A percentile compares a stretch with the other conserved stretches of the same genome.
These are phyloP conservation scores for Pyrochroa serraticornis DNA, from an alignment of 2,888 invertebrate genomes.

Conservation along the genomic window DNA sequence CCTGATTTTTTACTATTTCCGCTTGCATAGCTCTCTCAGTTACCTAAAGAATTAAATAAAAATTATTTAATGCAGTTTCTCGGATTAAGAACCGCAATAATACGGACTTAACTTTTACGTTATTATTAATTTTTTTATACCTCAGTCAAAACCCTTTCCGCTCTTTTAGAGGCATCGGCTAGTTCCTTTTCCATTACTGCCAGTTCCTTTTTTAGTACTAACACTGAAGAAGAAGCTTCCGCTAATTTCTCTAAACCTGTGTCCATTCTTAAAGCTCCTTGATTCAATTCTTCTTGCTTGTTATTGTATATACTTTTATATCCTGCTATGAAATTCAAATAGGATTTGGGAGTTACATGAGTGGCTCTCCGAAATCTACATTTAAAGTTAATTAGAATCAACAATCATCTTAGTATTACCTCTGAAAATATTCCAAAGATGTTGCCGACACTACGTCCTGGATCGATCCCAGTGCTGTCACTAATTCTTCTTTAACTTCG, in stretches of 20 bases:
- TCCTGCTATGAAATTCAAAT: slow-evolving; percentile 91
- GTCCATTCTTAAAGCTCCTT: slow-evolving; percentile 92
- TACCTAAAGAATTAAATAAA: no score
- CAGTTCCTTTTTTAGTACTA: slow-evolving; percentile 87
- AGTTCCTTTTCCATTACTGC: slow-evolving; percentile 95
- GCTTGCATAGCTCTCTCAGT: slow-evolving; percentile 94
- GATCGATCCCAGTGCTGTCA: slow-evolving; percentile 89
- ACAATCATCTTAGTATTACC: slow-evolving; percentile 48
- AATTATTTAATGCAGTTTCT: no score
- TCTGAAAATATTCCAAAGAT: slow-evolving; percentile 86
- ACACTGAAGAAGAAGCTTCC: slow-evolving; percentile 93
- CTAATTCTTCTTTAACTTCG: slow-evolving; percentile 83
- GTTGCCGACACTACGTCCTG: slow-evolving; percentile 90
- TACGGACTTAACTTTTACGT: no score
- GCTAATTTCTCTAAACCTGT: slow-evolving; percentile 93
- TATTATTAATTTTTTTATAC: no score
- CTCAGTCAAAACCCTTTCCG: slow-evolving; percentile 84
- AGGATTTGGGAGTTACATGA: slow-evolving; percentile 97
- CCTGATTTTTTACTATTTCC: slow-evolving; percentile 93
- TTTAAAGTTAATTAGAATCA: not conserved
- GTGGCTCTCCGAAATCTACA: slow-evolving; percentile 85
- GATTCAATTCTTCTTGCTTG: slow-evolving; percentile 87
- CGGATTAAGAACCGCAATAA: no score
- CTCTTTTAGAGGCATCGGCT: slow-evolving; percentile 90
- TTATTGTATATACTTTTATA: slow-evolving; percentile 93